Evolutionary conservation across 2,797 vertebrate species (phyloP).

Genomic region (Lerista edwardsae): DNA sequence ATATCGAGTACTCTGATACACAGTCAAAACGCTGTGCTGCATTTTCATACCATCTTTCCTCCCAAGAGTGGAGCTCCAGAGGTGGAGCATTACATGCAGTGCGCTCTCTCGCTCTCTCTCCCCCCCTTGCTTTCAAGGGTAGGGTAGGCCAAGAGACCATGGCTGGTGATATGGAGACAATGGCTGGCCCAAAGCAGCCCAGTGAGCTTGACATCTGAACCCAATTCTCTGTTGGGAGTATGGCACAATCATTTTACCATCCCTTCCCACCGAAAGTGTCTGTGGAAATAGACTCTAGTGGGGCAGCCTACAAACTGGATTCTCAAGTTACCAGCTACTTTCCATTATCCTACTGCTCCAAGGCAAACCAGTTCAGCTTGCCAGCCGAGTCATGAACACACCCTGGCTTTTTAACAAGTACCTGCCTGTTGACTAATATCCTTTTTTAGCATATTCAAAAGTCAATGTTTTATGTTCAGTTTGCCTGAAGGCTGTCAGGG

Average conservation of each 20-base stretch:
- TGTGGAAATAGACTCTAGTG: not conserved
- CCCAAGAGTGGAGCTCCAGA: not conserved
- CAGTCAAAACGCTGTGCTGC: not conserved
- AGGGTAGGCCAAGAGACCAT: not conserved
- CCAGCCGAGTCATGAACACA: not conserved
- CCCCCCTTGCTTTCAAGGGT: not conserved
- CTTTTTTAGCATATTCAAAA: slow-evolving; percentile 2
- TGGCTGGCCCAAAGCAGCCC: not conserved
- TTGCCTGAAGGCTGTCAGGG: not conserved
- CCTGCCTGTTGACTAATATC: not conserved
- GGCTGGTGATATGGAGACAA: too few species aligned
- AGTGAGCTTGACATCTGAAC: not conserved
- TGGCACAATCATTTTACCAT: not conserved
- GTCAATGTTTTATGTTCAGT: not conserved
- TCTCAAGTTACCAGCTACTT: not conserved
- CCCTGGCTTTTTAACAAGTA: not conserved
- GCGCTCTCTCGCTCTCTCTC: too few species aligned
- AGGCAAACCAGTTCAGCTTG: not conserved
- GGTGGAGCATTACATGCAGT: not conserved
- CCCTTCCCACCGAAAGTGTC: not conserved
- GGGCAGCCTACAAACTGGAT: not conserved
- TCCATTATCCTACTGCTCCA: not conserved
- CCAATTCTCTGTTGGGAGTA: too few species aligned
- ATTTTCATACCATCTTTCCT: not conserved
- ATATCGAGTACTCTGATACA: not conserved